These are phyloP conservation scores for Ophonus ardosiacus DNA, from an alignment of 2,888 invertebrate species.

Conservation along the genomic window DNA sequence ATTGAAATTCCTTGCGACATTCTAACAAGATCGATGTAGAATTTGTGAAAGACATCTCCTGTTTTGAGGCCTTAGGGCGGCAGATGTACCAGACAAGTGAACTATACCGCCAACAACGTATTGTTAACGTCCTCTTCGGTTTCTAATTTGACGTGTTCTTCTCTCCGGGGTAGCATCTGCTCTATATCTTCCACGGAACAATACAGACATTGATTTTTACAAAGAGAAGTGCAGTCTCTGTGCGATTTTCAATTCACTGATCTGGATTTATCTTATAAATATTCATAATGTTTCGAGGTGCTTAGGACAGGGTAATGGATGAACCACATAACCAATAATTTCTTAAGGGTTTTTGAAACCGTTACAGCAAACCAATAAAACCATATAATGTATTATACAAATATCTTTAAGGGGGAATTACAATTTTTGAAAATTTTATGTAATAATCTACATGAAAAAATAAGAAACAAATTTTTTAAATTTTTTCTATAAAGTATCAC, in stretches of 20 bases:
- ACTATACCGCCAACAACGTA: conserved; percentile 15
- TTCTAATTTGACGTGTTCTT: conserved; percentile 25
- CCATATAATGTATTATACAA: too few species aligned
- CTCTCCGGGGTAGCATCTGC: conserved; percentile 14
- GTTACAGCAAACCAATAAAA: too few species aligned
- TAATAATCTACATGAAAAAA: too few species aligned
- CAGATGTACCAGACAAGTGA: conserved; percentile 42
- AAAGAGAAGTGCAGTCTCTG: not conserved
- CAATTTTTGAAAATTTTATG: too few species aligned
- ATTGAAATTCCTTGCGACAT: conserved; percentile 4
- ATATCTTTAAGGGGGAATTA: too few species aligned
- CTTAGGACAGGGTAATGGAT: not conserved
- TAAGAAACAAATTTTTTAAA: too few species aligned
- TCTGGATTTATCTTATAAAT: conserved; percentile 30
- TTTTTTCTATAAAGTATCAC: too few species aligned
- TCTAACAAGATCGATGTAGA: not conserved
- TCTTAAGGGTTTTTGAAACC: too few species aligned
- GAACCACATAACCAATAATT: not conserved
- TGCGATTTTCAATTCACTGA: conserved; percentile 17
- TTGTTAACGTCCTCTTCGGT: not conserved
- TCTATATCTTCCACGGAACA: conserved; percentile 22
- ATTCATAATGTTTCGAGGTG: not conserved
- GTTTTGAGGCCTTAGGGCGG: not conserved
- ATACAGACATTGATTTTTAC: conserved; percentile 17
- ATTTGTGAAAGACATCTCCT: not conserved